Evolutionary conservation across 2,797 vertebrate genomes (phyloP), one percentile per base, ranked within the genome.

Genomic region (Pelobates cultripes): DNA sequence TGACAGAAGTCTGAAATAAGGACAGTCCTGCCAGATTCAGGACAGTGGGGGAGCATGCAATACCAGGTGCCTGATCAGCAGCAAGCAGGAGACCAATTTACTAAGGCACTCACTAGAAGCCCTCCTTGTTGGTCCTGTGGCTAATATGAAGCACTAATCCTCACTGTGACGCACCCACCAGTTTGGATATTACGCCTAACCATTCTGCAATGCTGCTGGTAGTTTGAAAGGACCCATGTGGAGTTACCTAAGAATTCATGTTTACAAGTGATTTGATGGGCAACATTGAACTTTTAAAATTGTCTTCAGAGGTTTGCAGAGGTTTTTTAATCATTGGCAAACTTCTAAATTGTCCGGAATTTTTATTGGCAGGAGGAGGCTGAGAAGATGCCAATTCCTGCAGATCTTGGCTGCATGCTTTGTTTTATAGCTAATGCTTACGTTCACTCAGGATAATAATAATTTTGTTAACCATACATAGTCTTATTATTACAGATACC

Each of bases 401-500:
- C 95, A 93, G 60, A 79, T 98, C 72, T 85, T 94, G 89, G 93
- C 91, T 45, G 94, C 92, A n/a, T 93, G 94, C 87, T 94, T 97
- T 82, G 60, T 96, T 72, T 71, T 97, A 71, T 96, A 90, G 43
- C 82, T 97, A 81, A 95, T 96, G 94, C 77, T 96, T 70, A 95
- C 91, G 88, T 97, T 95, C 96, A 93, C 86, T 72, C 88, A 95
- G 0, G 87, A 96, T 61, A 94, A 97, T 85, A 91, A 95, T 86
- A 87, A 89, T 2, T 78, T 98, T 2, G 86, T 97, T 83, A 95
- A 93, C 86, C 95, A 97, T 76, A 84, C 97, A 88, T 96, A 94
- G 84, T 97, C 97, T 17, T 96, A 94, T 87, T 94, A 94, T 0
- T 96, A 98, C 87, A 94, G 97, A 89, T 97, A 97, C 92, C 87